Evolutionary conservation across 2,797 vertebrate species (phyloP), one percentile per base, ranked within the genome.

Genomic region (Aeoliscus strigatus): DNA sequence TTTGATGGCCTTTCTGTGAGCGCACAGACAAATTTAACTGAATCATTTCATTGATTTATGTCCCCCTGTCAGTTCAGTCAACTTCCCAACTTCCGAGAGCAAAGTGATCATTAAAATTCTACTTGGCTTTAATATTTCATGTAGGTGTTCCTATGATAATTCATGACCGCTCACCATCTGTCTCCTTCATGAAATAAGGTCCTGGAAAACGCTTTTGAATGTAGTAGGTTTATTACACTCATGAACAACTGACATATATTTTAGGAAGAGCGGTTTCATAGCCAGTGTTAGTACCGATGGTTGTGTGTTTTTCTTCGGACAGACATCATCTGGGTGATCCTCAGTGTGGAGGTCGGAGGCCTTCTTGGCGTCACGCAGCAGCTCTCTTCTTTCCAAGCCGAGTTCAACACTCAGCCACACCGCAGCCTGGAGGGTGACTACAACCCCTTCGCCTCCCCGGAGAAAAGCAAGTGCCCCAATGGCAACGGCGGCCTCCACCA

Each of bases 281-380:
- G 30, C 13, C 21, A 4, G 4, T 23, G 18, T 21, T 6, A 21
- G 27, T 2, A 4, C 9, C 9, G 17, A 12, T 28, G 14, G 5
- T 4, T 11, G 9, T 23, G 9, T 23, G 3, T n/a, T 18, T 23
- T 45, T 10, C 2, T 36, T 53, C 49, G 6, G 18, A 27, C 78
- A 99, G 96, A 99, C 82, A 93, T 98, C 51, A 99, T 99, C 78
- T 99, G 96, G 96, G 96, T 99, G 85, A 99, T 99, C 72, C 90
- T 99, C 78, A 97, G 93, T 9, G 96, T 99, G 78, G 96, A 99
- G 76, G 92, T 94, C 53, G 96, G 96, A 56, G 96, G 96, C 70
- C 93, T 99, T 75, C 91, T 99, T 29, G 96, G 96, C 67, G 96
- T 99, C 77, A 99, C 96, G 27, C 96, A 99, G 87, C 96, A 99